These are phyloP conservation scores for Pantala flavescens DNA, from an alignment of 1,140 invertebrate species.

Conservation along the genomic window DNA sequence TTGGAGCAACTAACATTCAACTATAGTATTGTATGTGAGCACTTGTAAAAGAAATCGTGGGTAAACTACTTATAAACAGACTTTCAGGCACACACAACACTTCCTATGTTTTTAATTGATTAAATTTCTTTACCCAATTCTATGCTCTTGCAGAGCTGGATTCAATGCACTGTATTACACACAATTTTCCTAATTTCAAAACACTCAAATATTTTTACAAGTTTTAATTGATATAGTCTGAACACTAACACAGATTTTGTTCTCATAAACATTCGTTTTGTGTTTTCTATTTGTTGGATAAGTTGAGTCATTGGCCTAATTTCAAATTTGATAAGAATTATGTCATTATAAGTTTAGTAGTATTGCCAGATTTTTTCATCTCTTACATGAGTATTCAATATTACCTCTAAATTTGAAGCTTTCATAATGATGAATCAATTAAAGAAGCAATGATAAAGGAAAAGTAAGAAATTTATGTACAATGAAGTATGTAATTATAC, in stretches of 20 bases:
- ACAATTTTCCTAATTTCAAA: background rate
- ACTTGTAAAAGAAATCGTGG: background rate
- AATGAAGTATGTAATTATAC: no score
- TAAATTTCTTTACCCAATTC: background rate
- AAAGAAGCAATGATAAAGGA: no score
- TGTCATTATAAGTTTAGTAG: background rate
- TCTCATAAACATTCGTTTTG: background rate
- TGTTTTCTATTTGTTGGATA: background rate
- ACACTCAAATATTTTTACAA: background rate
- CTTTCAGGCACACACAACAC: conserved; percentile 1
- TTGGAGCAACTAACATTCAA: background rate
- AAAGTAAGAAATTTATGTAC: no score
- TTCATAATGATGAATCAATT: no score
- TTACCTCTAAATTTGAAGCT: background rate
- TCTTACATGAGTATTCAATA: background rate
- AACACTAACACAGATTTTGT: background rate
- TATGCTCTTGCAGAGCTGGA: background rate
- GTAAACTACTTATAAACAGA: background rate
- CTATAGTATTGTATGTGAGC: background rate
- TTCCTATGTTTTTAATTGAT: background rate
- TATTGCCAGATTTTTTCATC: background rate
- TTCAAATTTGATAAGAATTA: background rate
- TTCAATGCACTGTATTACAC: background rate
- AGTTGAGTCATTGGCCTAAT: background rate
- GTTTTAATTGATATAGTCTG: background rate